Evolutionary conservation across 2,888 invertebrate genomes (phyloP), one percentile per base, ranked within the genome.

Genomic region (Parnassius orleans): DNA sequence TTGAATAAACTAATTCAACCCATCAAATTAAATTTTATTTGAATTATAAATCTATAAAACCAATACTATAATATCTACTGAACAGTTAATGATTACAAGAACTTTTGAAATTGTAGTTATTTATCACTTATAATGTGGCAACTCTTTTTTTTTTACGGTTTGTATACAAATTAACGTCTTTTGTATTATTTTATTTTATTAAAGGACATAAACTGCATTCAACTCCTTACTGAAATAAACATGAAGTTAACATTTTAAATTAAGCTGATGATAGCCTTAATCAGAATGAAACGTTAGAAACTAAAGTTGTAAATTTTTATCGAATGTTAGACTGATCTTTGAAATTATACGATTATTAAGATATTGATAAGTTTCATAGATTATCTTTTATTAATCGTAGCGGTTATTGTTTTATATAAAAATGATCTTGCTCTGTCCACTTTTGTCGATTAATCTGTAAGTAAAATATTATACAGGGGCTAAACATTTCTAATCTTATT

Each of bases 241-340:
- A 11, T 42, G n/a, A 53, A 57, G 44, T 47, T 53, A 44, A 63
- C 14, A 10, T 57, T 52, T 56, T 59, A 53, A 60, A 60, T 52
- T 64, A 64, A 60, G 77, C 76, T 77, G 80, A 71, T 77, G 80
- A 71, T 83, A 84, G 88, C 87, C 87, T 87, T 87, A 87, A 76
- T 68, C 72, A 74, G 75, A 74, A 69, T 73, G 69, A 73, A 75
- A 79, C 72, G 72, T 78, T 79, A 79, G 80, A 73, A 72, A 75
- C 74, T 76, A 81, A 83, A 81, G 73, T 74, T 86, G 84, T 87
- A 85, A 83, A 84, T 86, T 85, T 83, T 87, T 87, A 90, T 85
- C 90, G 90, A 90, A 90, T 86, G 87, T 90, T 90, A 90, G 90
- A 90, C 91, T 90, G 90, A 90, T 88, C 84, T 90, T 87, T 86